Conservation (phyloP, 2,113 vertebrate species). For the Hypocryptadius cinnamomeus region DNA sequence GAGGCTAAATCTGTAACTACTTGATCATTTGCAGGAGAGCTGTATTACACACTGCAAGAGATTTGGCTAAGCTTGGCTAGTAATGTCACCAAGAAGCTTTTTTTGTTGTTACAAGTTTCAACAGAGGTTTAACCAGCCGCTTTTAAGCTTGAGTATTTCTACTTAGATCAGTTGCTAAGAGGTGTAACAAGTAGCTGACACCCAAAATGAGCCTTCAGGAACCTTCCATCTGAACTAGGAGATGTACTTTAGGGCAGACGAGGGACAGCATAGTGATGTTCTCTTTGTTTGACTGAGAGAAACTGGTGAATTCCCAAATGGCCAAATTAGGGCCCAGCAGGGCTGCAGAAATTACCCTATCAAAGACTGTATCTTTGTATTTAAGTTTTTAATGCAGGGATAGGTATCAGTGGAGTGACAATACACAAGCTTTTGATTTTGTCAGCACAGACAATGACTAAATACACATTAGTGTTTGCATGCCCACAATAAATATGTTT, state of each 20-base stretch:
- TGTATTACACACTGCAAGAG: not conserved
- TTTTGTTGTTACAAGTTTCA: not conserved
- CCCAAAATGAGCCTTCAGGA: not conserved
- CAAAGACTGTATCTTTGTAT: not conserved
- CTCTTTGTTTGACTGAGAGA: not conserved
- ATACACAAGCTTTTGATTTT: not conserved
- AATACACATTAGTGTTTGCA: not conserved
- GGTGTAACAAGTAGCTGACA: not conserved
- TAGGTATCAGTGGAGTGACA: not conserved
- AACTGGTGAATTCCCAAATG: not conserved
- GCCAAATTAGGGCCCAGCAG: not conserved
- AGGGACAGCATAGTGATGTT: not conserved
- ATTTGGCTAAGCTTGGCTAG: not conserved
- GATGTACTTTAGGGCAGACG: not conserved
- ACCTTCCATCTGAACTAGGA: not conserved
- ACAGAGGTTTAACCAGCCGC: not conserved
- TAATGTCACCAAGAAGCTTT: not conserved
- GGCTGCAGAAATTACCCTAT: not conserved
- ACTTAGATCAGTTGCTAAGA: not conserved
- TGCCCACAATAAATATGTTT: not conserved
- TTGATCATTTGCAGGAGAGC: not conserved
- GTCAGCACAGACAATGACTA: not conserved
- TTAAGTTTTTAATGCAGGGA: not conserved
- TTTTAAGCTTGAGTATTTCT: not conserved
- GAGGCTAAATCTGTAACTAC: not conserved